Evolutionary conservation across 2,888 invertebrate species (phyloP).

Genomic region (Glyphotaelius pellucidus): DNA sequence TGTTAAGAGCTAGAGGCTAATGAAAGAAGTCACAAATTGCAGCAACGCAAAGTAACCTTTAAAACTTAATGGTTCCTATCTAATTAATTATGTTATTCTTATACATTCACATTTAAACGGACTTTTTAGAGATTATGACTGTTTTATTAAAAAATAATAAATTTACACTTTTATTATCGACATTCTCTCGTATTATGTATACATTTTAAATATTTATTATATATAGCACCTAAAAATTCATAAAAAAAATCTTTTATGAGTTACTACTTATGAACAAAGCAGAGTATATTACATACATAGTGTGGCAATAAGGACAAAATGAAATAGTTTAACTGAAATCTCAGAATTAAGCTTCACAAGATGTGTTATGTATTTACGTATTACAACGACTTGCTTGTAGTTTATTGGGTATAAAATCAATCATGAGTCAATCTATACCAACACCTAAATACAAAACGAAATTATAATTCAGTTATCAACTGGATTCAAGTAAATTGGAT

Average conservation of each 20-base stretch:
- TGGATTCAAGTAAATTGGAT: not conserved
- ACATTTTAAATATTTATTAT: conserved; percentile 8
- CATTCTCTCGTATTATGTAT: conserved; percentile 21
- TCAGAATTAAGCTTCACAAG: not conserved
- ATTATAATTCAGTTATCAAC: not conserved
- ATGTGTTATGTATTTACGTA: no score
- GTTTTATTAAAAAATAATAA: conserved; percentile 42
- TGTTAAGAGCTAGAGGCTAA: not conserved
- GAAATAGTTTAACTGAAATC: not conserved
- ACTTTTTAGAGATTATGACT: conserved; percentile 49
- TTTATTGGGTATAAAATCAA: not conserved
- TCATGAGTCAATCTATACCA: not conserved
- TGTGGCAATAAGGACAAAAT: not conserved
- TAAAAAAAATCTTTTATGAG: not conserved
- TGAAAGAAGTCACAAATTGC: conserved; percentile 5
- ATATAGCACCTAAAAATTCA: conserved; percentile 30
- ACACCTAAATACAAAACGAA: not conserved
- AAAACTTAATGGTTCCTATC: conserved; percentile 17
- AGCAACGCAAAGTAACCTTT: not conserved
- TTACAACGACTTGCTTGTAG: not conserved
- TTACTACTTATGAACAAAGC: not conserved
- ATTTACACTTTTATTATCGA: conserved; percentile 28
- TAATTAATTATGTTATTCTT: conserved; percentile 9
- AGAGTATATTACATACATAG: not conserved
- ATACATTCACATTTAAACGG: conserved; percentile 38